Base-by-base conservation (phyloP, 2,113 vertebrate species). In the Salvelinus fontinalis region DNA sequence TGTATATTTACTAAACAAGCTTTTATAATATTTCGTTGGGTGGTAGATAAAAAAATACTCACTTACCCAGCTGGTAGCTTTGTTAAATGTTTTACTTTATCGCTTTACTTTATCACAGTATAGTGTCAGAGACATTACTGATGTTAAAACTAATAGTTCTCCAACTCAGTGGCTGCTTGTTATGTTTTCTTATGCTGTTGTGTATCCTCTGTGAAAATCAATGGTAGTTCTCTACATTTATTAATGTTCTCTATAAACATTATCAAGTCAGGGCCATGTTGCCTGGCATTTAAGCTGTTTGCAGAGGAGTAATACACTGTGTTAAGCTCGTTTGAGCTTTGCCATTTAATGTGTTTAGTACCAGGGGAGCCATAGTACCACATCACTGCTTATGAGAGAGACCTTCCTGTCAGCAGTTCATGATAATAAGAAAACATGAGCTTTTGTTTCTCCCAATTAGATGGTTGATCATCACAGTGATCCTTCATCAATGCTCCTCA, bases 221-320 rank as follows among this genome's bases (percentile, higher is more conserved):
- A 60, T 60, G 44, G 75, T 88, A 84, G 87, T 86, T 88, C 82
- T 79, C 57, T 71, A 75, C 78, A 80, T 87, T 76, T 76, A 83
- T 84, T 80, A 79, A 75, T 51, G 59, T 75, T 71, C 80, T 16
- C 74, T 78, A 75, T 76, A 75, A 88, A 88, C 79, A 87, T 84
- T 77, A 89, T 82, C 76, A 80, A 86, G 76, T 81, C 73, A 77
- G 78, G 79, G 71, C 88, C 83, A 76, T 84, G 83, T 81, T 88
- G 71, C 79, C 78, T 83, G 83, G 87, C 86, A 85, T 85, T 89
- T 89, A 87, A 86, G 86, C 83, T 90, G 86, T 85, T 83, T 88
- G 87, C 85, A 89, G 84, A 90, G 80, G 86, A 86, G 81, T 88
- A 87, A 90, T 92, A 90, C 90, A 90, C 82, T 83, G 83, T 83